Percentiles rank a stretch among this genome's conserved stretches.
These are phyloP conservation scores for Fulica atra DNA, from an alignment of 2,113 vertebrate species.

Conservation along the genomic window DNA sequence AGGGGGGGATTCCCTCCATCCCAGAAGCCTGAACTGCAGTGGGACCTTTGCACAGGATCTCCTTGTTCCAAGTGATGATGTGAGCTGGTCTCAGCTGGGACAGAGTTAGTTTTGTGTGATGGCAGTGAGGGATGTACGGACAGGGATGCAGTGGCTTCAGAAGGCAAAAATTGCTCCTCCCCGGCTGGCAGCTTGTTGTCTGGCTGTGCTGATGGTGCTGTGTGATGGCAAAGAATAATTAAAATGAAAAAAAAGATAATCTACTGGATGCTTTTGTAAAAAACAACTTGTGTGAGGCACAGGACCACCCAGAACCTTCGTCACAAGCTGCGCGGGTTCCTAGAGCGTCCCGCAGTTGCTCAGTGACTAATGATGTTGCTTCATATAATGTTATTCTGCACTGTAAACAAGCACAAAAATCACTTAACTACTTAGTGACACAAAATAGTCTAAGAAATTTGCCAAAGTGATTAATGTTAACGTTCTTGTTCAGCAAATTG, in stretches of 20 bases:
- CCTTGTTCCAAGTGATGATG: not conserved
- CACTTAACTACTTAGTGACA: not conserved
- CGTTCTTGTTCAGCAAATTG: slow-evolving; percentile 13
- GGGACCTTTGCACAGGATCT: not conserved
- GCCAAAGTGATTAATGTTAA: slow-evolving; percentile 41
- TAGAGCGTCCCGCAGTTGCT: not conserved
- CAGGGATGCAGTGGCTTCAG: not conserved
- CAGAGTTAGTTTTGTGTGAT: no score
- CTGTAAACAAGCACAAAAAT: slow-evolving; percentile 19
- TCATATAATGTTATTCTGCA: not conserved
- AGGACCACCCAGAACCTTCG: not conserved
- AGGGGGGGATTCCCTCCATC: not conserved
- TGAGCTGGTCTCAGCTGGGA: not conserved
- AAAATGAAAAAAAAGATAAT: not conserved
- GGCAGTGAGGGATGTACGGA: not conserved
- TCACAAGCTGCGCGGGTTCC: not conserved
- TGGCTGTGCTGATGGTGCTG: not conserved
- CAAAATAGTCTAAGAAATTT: slow-evolving; percentile 3
- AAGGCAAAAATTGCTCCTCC: not conserved
- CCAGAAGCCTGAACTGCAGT: not conserved
- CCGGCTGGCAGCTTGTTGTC: not conserved
- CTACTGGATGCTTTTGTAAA: not conserved
- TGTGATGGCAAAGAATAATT: not conserved
- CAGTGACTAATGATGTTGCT: not conserved
- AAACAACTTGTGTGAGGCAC: not conserved